phyloP scores from a whole-genome alignment of 2,113 vertebrate species.

The Pantherophis guttatus region DNA sequence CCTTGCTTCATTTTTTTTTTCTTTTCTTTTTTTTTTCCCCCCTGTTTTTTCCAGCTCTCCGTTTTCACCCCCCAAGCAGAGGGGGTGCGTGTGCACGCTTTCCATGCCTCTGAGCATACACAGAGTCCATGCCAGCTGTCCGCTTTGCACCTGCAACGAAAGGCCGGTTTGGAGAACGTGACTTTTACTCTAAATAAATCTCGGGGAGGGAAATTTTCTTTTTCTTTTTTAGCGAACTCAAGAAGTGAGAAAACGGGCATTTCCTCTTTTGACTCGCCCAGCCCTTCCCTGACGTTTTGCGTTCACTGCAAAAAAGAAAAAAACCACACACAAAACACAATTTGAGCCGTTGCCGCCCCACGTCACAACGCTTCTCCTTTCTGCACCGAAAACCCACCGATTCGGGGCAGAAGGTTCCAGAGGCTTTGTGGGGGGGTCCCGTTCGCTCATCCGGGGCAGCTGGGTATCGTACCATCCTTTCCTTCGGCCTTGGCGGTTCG shows the following conservation, averaged over 20 bases:
- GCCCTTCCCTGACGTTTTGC: not conserved
- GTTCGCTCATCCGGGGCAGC: not conserved
- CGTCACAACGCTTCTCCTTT: not conserved
- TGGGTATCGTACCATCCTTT: not conserved
- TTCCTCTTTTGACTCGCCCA: not conserved
- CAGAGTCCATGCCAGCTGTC: not conserved
- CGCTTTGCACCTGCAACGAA: not conserved
- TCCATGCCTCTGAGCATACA: not conserved
- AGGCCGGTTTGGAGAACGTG: not conserved
- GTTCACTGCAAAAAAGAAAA: not conserved
- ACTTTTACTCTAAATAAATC: not conserved
- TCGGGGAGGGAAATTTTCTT: not conserved
- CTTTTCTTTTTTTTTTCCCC: too few relatives aligned
- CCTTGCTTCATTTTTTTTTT: not conserved
- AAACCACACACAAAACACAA: not conserved
- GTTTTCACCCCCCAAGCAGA: not conserved
- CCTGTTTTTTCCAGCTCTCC: not conserved
- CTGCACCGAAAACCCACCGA: not conserved
- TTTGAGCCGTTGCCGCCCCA: not conserved
- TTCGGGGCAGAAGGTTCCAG: not conserved
- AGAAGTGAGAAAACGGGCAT: not conserved
- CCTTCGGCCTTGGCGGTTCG: not conserved
- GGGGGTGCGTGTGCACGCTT: not conserved
- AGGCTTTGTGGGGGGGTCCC: not conserved
- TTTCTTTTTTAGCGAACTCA: not conserved